phyloP scores from a whole-genome alignment of 2,113 vertebrate species.

The Macaca nemestrina region DNA sequence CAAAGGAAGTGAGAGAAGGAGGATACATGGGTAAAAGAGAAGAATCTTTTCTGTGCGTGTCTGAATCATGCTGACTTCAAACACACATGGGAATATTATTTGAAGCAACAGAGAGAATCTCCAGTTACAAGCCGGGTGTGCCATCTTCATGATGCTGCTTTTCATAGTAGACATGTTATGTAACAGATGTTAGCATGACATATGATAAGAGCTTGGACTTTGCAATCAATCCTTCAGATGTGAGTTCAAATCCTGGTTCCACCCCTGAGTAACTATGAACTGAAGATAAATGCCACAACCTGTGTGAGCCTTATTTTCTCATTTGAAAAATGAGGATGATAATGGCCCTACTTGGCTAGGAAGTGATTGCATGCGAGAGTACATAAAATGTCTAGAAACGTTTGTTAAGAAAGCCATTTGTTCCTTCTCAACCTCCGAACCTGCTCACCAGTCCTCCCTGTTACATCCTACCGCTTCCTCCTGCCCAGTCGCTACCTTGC shows the following conservation, averaged over 20 bases:
- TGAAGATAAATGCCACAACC: fast-evolving
- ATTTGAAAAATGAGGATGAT: not conserved
- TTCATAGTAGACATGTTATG: not conserved
- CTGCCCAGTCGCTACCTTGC: not conserved
- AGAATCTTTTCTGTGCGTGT: not conserved
- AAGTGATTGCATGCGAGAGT: not conserved
- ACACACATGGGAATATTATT: not conserved
- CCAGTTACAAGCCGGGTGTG: not conserved
- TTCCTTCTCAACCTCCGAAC: too few species aligned
- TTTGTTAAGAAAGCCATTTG: not conserved
- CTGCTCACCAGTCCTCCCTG: not conserved
- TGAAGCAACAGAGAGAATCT: not conserved
- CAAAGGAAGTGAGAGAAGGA: not conserved
- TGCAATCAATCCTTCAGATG: not conserved
- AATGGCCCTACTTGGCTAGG: not conserved
- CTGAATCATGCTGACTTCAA: not conserved
- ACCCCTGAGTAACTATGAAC: not conserved
- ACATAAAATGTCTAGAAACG: not conserved
- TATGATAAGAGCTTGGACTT: not conserved
- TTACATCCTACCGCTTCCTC: not conserved
- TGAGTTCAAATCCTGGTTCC: not conserved
- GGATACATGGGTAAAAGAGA: fast-evolving
- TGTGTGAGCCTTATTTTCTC: not conserved
- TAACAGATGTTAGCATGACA: not conserved
- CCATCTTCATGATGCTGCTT: not conserved